Evolutionary conservation across 2,113 vertebrate genomes (phyloP).

Genomic region (Proterorhinus semilunaris): DNA sequence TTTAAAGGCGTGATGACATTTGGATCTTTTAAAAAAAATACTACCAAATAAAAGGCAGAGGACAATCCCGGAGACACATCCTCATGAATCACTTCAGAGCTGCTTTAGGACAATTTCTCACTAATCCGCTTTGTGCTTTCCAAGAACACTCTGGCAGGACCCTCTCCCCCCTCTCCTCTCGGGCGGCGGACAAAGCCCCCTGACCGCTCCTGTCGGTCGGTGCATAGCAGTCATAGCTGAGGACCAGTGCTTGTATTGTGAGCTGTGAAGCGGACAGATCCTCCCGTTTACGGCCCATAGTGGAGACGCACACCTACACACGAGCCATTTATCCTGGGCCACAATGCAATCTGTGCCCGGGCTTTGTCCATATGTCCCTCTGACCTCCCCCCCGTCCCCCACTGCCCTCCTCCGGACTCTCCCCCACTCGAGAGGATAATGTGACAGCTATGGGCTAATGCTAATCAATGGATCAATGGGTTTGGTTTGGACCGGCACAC

Average conservation of each 20-base stretch:
- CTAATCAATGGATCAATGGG: background rate
- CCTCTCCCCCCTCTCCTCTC: background rate
- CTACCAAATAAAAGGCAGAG: too few relatives aligned
- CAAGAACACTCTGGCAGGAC: too few relatives aligned
- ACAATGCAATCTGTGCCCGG: slow-evolving; percentile 46
- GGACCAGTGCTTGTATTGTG: background rate
- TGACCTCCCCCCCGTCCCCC: slow-evolving; percentile 7
- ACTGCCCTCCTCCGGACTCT: background rate
- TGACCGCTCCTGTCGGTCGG: background rate
- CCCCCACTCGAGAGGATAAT: background rate
- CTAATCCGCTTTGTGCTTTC: too few relatives aligned
- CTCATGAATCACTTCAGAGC: too few relatives aligned
- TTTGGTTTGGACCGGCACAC: too few relatives aligned
- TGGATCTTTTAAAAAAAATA: too few relatives aligned
- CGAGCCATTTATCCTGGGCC: slow-evolving; percentile 45
- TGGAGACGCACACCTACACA: slow-evolving; percentile 62
- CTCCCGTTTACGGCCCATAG: slow-evolving; percentile 41
- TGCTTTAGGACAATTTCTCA: too few relatives aligned
- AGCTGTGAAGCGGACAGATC: slow-evolving; percentile 25
- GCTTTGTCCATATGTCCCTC: slow-evolving; percentile 21
- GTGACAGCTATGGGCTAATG: background rate
- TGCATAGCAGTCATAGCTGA: slow-evolving; percentile 3
- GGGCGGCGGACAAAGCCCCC: background rate
- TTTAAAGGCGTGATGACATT: too few relatives aligned
- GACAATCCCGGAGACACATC: too few relatives aligned